Base-by-base conservation (phyloP, 2,797 vertebrate species). In the Linurgus olivaceus region DNA sequence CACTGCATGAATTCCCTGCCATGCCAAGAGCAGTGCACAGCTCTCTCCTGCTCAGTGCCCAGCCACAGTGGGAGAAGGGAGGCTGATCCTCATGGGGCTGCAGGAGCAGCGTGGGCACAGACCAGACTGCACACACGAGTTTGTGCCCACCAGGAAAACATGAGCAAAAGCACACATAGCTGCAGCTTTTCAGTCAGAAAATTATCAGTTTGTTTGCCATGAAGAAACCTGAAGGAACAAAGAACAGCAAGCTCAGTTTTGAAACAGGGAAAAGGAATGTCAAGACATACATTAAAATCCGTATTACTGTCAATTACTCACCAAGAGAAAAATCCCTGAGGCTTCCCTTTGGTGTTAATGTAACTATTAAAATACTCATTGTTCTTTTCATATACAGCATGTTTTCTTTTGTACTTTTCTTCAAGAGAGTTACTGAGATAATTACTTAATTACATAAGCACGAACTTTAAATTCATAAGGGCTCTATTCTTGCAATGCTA, bases 341-440 rank as follows among this genome's bases (percentile, higher is more conserved):
- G n/a, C 51, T 55, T 85, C 37, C 28, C 31, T 66, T 62, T 44
- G 50, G 58, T 58, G 66, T 70, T 72, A 50, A 68, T 57, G 17
- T 66, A 54, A 37, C 18, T 47, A 85, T 62, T 91, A 73, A 84
- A 94, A 91, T 75, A 75, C 28, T 62, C 58, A 66, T 70, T 94
- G 38, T 76, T 89, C 85, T 87, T 71, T 70, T 79, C 47, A 68
- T 38, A 59, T 70, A 51, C 63, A 85, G 40, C 51, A 55, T 62
- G 44, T 51, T 88, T 90, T 66, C 78, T 76, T 88, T 91, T 86
- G 51, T 78, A 77, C 33, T 91, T 91, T 72, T 75, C 74, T 94
- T 82, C 59, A 79, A 65, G 47, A 78, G 17, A 62, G 19, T 73
- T 66, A 80, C 67, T 16, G 21, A 77, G 68, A 83, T 62, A 72